Evolutionary conservation across 2,113 vertebrate genomes (phyloP).

Genomic region (Corvus moneduloides): DNA sequence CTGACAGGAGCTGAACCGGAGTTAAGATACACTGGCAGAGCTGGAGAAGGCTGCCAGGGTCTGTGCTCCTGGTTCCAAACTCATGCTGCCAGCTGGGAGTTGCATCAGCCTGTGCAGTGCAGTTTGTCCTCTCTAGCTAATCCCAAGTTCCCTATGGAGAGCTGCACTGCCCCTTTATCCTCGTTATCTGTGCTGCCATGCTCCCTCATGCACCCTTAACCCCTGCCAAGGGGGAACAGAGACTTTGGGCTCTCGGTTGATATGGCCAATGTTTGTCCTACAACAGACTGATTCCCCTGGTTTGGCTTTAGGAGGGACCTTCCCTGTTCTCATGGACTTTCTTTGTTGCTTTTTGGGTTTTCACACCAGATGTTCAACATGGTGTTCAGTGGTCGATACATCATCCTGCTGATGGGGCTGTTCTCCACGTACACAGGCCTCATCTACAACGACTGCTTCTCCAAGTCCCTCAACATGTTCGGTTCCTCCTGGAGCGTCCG

Average conservation of each 20-base stretch:
- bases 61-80: not conserved
- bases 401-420: slow-evolving; percentile 95
- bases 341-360: not conserved
- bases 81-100: not conserved
- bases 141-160: not conserved
- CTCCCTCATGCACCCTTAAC: not conserved
- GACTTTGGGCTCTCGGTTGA: not conserved
- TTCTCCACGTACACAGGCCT: slow-evolving; percentile 96
- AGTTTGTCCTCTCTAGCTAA: not conserved
- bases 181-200: not conserved
- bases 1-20: not conserved
- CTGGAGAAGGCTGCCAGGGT: not conserved
- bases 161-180: not conserved
- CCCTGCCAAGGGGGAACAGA: not conserved
- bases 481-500: slow-evolving; percentile 94
- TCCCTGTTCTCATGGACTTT: not conserved
- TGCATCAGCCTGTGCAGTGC: not conserved
- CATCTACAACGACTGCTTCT: slow-evolving; percentile 99
- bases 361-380: slow-evolving; percentile 88
- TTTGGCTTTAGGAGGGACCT: not conserved
- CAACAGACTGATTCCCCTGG: not conserved
- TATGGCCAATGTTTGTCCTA: rapidly evolving
- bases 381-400: slow-evolving; percentile 93
- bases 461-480: slow-evolving; percentile 93
- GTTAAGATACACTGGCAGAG: not conserved